phyloP scores from a whole-genome alignment of 1,140 invertebrate species.

The Drosophila lacteicornis region DNA sequence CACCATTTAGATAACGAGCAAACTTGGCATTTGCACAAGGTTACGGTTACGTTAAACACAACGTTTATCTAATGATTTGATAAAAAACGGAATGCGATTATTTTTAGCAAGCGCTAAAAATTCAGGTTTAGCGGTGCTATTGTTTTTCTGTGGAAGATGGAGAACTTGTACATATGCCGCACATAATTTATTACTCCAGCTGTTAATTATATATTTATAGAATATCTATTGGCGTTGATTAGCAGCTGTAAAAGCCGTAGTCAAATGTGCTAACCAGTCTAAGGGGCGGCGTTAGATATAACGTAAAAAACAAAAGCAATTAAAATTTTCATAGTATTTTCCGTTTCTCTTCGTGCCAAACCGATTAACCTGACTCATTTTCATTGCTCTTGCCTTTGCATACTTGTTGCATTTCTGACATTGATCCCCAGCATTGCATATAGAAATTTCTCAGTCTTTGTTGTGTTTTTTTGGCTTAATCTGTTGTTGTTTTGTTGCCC shows the following conservation, averaged over 20 bases:
- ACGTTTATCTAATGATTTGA: conserved; percentile 9
- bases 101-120: background rate
- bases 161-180: background rate
- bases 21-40: conserved; percentile 17
- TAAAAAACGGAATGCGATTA: background rate
- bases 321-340: conserved; percentile 3
- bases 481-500: conserved; percentile 28
- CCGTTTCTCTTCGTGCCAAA: conserved; percentile 8
- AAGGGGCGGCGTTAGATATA: background rate
- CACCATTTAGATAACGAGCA: conserved; percentile 8
- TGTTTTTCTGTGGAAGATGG: conserved; percentile 1
- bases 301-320: conserved; percentile 1
- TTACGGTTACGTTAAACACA: background rate
- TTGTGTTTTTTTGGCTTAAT: conserved; percentile 32
- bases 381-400: conserved; percentile 27
- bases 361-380: conserved; percentile 25
- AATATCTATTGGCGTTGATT: conserved; percentile 2
- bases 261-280: conserved; percentile 11
- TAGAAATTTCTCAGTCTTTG: conserved; percentile 22
- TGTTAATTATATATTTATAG: conserved; percentile 14
- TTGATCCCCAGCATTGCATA: conserved; percentile 55
- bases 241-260: conserved; percentile 8
- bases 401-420: conserved; percentile 65
- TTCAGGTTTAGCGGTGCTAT: background rate
- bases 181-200: background rate